Conservation (phyloP, 2,797 vertebrate genomes). For the Synanceia verrucosa region DNA sequence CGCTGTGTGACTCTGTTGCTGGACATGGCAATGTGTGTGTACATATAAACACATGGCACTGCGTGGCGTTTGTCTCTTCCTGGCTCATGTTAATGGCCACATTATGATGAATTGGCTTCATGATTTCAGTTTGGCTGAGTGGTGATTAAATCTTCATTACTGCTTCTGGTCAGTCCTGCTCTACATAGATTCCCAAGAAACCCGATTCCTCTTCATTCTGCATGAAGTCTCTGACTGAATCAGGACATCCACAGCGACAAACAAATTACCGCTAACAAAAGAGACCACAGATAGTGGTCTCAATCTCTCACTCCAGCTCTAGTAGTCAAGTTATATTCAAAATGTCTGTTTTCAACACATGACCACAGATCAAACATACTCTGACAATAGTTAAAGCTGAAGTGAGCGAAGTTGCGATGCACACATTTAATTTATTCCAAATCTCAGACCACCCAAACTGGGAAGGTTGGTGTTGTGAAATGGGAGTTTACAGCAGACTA, state of each 20-base stretch:
- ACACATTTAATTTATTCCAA: background rate
- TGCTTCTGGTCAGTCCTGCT: constrained; percentile 75
- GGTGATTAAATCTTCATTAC: constrained; percentile 85
- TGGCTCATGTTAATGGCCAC: constrained; percentile 62
- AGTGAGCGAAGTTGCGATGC: background rate
- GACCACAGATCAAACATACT: background rate
- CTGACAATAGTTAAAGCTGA: background rate
- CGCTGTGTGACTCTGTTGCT: background rate
- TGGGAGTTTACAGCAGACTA: background rate
- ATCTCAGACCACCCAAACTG: background rate
- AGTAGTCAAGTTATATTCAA: background rate
- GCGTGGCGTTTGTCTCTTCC: constrained; percentile 7
- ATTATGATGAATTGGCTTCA: constrained; percentile 76
- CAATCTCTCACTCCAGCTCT: constrained; percentile 37
- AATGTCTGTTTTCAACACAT: background rate
- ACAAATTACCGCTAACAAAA: constrained; percentile 58
- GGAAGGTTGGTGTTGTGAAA: constrained; percentile 3
- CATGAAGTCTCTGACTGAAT: constrained; percentile 70
- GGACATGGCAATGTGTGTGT: constrained; percentile 2
- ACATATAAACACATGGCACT: constrained; percentile 6
- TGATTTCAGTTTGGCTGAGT: constrained; percentile 72
- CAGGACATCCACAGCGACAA: constrained; percentile 63
- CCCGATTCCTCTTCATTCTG: constrained; percentile 76
- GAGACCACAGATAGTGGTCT: constrained; percentile 37
- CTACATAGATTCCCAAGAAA: constrained; percentile 71